Percentiles rank a stretch among this genome's conserved stretches.
Evolutionary conservation across 2,888 invertebrate species (phyloP).

Genomic region (Hesperia comma): DNA sequence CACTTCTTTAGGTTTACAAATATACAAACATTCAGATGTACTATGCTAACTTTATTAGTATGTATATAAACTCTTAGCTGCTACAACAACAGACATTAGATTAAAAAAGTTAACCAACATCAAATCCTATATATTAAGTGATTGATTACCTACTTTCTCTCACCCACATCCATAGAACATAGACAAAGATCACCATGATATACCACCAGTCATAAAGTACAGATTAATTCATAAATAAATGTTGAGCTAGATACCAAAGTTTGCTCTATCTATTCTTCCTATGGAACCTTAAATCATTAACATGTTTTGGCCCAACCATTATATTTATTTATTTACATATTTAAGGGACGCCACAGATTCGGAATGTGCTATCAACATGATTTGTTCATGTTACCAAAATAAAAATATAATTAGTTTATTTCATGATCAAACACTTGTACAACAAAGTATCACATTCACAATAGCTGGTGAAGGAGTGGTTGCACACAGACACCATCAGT

Average conservation of each 20-base stretch:
- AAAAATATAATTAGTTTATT: slow-evolving; percentile 1
- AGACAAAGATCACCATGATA: background rate
- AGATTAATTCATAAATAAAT: background rate
- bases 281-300: slow-evolving; percentile 11
- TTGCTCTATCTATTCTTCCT: slow-evolving; percentile 7
- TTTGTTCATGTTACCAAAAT: background rate
- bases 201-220: background rate
- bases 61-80: slow-evolving; percentile 3
- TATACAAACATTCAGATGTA: slow-evolving; percentile 21
- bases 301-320: slow-evolving; percentile 14
- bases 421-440: background rate
- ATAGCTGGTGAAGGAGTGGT: background rate
- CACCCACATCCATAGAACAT: background rate
- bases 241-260: background rate
- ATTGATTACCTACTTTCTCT: slow-evolving; percentile 22
- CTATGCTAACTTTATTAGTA: slow-evolving; percentile 19
- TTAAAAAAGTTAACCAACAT: slow-evolving; percentile 14
- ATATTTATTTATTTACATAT: slow-evolving; percentile 19
- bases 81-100: slow-evolving; percentile 16
- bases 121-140: slow-evolving; percentile 13
- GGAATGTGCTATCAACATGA: slow-evolving; percentile 47
- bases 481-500: background rate
- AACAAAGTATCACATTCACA: slow-evolving; percentile 8
- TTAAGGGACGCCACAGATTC: slow-evolving; percentile 34
- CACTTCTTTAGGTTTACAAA: slow-evolving; percentile 11